A percentile compares a stretch with the other conserved stretches of the same genome.
Evolutionary conservation across 2,113 vertebrate species (phyloP).

Genomic region (Bucco capensis): DNA sequence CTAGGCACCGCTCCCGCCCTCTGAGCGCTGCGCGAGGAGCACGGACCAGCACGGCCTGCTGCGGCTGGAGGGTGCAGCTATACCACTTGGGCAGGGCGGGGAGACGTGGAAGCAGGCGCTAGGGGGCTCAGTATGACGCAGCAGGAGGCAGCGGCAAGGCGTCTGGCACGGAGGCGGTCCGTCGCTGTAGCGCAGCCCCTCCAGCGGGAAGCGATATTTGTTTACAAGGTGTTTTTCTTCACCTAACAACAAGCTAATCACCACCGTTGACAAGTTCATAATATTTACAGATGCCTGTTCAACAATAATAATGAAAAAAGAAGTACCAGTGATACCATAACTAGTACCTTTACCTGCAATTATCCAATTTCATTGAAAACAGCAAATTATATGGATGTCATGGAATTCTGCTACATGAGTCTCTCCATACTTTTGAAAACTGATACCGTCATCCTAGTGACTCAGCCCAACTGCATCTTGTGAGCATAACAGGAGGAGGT

Average conservation of each 20-base stretch:
- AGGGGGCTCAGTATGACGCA: background rate
- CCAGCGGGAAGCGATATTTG: background rate
- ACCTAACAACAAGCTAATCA: accelerated
- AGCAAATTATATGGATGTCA: background rate
- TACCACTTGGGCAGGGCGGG: background rate
- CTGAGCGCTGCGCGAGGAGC: background rate
- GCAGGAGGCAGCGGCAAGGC: background rate
- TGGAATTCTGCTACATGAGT: background rate
- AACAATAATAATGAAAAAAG: background rate
- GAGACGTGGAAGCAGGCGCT: no score
- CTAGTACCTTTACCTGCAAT: background rate
- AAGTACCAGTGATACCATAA: background rate
- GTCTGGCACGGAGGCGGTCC: accelerated
- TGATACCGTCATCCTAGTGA: background rate
- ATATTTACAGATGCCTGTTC: accelerated
- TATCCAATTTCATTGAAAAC: background rate
- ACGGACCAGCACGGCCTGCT: background rate
- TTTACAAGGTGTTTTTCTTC: accelerated
- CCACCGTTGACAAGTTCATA: accelerated
- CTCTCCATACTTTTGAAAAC: background rate
- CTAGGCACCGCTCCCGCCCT: accelerated
- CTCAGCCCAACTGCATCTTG: background rate
- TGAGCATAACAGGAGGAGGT: no score
- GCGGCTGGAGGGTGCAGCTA: background rate
- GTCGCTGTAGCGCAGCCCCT: no score